These are phyloP conservation scores for Solen grandis DNA, from an alignment of 1,140 invertebrate genomes.

Conservation along the genomic window DNA sequence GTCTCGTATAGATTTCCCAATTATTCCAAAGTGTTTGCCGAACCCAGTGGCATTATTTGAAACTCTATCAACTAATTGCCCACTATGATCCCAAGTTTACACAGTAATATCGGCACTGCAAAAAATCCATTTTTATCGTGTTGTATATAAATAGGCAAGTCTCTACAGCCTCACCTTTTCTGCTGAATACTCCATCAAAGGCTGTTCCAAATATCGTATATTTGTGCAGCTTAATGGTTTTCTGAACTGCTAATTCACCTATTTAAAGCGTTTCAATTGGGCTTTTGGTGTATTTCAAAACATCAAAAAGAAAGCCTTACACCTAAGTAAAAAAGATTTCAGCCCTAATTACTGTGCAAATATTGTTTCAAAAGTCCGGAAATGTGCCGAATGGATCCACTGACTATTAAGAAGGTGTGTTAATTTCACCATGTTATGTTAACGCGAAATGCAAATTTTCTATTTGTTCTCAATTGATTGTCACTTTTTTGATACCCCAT, in stretches of 20 bases:
- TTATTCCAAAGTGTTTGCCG: constrained; percentile 23
- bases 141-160: no score
- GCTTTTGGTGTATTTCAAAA: background rate
- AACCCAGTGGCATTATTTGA: constrained; percentile 15
- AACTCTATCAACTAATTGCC: background rate
- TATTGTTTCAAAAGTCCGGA: no score
- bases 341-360: constrained; percentile 6
- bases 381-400: no score
- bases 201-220: no score
- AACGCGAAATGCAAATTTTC: no score
- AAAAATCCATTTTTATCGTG: constrained; percentile 33
- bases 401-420: background rate
- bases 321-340: background rate
- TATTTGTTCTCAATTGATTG: no score
- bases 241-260: no score
- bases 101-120: constrained; percentile 24
- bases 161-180: no score
- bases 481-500: no score
- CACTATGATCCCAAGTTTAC: constrained; percentile 6
- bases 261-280: background rate
- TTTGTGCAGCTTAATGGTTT: no score
- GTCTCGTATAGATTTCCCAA: no score
- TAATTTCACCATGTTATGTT: constrained; percentile 32
- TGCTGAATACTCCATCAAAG: no score
- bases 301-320: constrained; percentile 40